These are phyloP conservation scores for Lasioglossum zephyrum DNA, from an alignment of 2,888 invertebrate species.

Conservation along the genomic window DNA sequence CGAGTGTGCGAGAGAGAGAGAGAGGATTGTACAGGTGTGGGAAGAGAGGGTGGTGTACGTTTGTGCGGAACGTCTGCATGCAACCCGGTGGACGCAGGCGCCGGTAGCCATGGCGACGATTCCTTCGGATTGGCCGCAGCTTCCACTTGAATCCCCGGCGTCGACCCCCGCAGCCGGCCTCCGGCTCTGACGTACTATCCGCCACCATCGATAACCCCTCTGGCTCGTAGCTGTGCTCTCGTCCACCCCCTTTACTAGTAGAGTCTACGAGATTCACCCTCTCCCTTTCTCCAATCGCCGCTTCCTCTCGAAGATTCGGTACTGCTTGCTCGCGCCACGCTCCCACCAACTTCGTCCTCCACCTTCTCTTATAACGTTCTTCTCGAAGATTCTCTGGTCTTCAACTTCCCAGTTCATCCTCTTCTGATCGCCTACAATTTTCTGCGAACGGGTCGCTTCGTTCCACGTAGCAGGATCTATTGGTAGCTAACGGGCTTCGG, in stretches of 20 bases:
- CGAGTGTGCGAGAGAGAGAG: neutral
- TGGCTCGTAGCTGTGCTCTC: slow-evolving; percentile 66
- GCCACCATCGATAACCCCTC: slow-evolving; percentile 81
- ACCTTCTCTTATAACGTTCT: neutral
- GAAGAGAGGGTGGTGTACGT: slow-evolving; percentile 42
- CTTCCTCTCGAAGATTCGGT: slow-evolving; percentile 3
- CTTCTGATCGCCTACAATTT: no score
- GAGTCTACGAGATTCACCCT: slow-evolving; percentile 45
- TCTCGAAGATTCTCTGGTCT: neutral
- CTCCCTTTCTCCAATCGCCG: slow-evolving; percentile 28
- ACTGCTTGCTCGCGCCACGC: neutral
- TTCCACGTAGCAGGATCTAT: no score
- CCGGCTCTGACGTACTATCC: slow-evolving; percentile 75
- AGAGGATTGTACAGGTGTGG: slow-evolving; percentile 6
- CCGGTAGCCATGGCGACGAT: slow-evolving; percentile 83
- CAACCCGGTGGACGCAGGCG: slow-evolving; percentile 80
- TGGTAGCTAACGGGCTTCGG: no score
- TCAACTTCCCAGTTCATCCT: neutral
- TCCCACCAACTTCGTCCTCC: neutral
- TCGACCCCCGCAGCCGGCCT: slow-evolving; percentile 69
- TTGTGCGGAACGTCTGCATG: slow-evolving; percentile 66
- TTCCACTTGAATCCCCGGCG: slow-evolving; percentile 81
- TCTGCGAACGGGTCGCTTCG: no score
- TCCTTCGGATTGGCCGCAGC: slow-evolving; percentile 84
- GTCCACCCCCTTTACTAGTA: slow-evolving; percentile 60